phyloP scores from a whole-genome alignment of 2,113 vertebrate species.

The Xiphorhynchus elegans region DNA sequence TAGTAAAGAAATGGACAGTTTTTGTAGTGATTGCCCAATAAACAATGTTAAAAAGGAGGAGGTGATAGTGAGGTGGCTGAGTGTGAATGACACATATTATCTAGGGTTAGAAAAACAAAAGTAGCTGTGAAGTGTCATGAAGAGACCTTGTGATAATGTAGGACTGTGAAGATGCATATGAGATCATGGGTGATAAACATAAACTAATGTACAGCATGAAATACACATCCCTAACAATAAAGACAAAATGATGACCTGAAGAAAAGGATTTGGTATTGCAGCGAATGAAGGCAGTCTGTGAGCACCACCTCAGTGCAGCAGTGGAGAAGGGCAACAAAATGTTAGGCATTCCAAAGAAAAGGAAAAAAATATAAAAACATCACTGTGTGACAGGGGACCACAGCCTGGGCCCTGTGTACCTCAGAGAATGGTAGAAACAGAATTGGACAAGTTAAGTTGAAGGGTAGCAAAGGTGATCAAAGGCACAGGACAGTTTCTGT shows the following conservation, averaged over 20 bases:
- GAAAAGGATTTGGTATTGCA: background rate
- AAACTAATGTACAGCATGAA: background rate
- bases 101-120: background rate
- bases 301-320: background rate
- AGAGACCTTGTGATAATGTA: background rate
- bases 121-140: background rate
- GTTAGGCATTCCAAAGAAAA: background rate
- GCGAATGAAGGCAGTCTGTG: background rate
- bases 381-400: background rate
- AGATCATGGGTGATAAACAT: background rate
- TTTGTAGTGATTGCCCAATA: background rate
- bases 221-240: background rate
- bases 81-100: background rate
- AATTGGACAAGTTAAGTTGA: background rate
- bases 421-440: fast-evolving
- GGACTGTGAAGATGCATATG: background rate
- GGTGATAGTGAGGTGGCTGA: background rate
- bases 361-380: background rate
- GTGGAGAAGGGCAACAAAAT: background rate
- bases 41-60: background rate
- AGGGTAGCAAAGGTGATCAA: background rate
- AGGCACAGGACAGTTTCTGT: background rate
- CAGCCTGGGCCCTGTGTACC: background rate
- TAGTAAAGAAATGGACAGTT: background rate
- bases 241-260: background rate